Evolutionary conservation across 53 echinoderm and acorn worm species (phyloP).

Genomic region (Hippasteria phrygiana): DNA sequence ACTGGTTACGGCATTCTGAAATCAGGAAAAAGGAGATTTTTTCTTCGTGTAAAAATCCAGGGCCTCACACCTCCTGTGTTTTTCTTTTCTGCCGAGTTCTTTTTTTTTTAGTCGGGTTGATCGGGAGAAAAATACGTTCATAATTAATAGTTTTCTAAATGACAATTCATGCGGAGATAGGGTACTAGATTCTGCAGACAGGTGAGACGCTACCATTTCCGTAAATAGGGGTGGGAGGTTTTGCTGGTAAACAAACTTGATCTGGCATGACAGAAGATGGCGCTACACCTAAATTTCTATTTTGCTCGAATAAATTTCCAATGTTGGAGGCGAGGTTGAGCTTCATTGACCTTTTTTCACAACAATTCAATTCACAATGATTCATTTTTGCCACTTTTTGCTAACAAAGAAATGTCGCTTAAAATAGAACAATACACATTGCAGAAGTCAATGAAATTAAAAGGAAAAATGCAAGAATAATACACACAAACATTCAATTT

Average conservation of each 20-base stretch:
- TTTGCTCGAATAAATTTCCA: too few species aligned
- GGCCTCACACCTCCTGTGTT: background rate
- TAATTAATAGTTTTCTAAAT: constrained; percentile 18
- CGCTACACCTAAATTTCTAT: too few species aligned
- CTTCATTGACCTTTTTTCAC: too few species aligned
- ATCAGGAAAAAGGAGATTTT: constrained; percentile 14
- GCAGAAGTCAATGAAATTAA: too few species aligned
- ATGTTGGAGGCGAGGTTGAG: too few species aligned
- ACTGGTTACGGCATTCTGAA: constrained; percentile 40
- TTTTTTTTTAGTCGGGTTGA: constrained; percentile 30
- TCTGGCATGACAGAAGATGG: too few species aligned
- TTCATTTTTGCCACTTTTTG: too few species aligned
- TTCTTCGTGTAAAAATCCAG: constrained; percentile 31
- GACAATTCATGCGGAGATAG: constrained; percentile 13
- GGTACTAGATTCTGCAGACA: constrained; percentile 33
- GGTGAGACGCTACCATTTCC: background rate
- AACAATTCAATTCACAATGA: too few species aligned
- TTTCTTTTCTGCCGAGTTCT: background rate
- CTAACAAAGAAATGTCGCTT: too few species aligned
- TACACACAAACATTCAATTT: too few species aligned
- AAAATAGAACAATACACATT: too few species aligned
- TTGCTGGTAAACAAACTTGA: background rate
- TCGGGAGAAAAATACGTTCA: constrained; percentile 6
- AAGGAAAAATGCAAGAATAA: too few species aligned
- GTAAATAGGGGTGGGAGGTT: background rate